Percentiles rank a stretch among this genome's conserved stretches.
These are phyloP conservation scores for Sander vitreus DNA, from an alignment of 2,113 vertebrate species.

Conservation along the genomic window DNA sequence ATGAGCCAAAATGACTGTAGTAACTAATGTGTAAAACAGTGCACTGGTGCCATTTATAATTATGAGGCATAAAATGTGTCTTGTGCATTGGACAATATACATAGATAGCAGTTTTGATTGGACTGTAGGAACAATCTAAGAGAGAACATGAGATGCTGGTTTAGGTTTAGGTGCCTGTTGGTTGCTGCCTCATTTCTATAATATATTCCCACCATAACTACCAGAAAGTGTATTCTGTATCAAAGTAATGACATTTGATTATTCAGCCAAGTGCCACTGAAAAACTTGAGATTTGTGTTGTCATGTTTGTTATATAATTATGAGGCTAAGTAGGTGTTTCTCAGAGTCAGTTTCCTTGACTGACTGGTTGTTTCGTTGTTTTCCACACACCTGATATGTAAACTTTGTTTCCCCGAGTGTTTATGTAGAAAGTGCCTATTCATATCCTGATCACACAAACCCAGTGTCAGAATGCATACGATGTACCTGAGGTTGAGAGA, in stretches of 20 bases:
- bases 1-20: slow-evolving; percentile 58
- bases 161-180: slow-evolving; percentile 56
- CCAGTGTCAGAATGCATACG: slow-evolving; percentile 68
- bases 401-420: slow-evolving; percentile 76
- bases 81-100: slow-evolving; percentile 23
- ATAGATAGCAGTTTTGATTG: slow-evolving; percentile 26
- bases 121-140: slow-evolving; percentile 38
- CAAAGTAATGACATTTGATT: slow-evolving; percentile 63
- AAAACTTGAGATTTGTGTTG: slow-evolving; percentile 56
- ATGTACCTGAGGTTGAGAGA: slow-evolving; percentile 59
- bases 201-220: slow-evolving; percentile 50
- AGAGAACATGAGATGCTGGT: slow-evolving; percentile 47
- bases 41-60: slow-evolving; percentile 59
- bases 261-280: slow-evolving; percentile 78
- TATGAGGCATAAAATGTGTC: slow-evolving; percentile 48
- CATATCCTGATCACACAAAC: slow-evolving; percentile 74
- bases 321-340: slow-evolving; percentile 52
- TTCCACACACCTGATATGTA: slow-evolving; percentile 63
- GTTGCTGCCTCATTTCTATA: slow-evolving; percentile 64
- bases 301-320: slow-evolving; percentile 40
- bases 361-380: slow-evolving; percentile 48
- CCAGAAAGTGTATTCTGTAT: slow-evolving; percentile 65
- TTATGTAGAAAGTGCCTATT: slow-evolving; percentile 88
- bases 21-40: slow-evolving; percentile 43
- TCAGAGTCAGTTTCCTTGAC: slow-evolving; percentile 46